A percentile compares a stretch with the other conserved stretches of the same genome.
phyloP scores from a whole-genome alignment of 1,140 invertebrate genomes.

The Cotesia glomerata region DNA sequence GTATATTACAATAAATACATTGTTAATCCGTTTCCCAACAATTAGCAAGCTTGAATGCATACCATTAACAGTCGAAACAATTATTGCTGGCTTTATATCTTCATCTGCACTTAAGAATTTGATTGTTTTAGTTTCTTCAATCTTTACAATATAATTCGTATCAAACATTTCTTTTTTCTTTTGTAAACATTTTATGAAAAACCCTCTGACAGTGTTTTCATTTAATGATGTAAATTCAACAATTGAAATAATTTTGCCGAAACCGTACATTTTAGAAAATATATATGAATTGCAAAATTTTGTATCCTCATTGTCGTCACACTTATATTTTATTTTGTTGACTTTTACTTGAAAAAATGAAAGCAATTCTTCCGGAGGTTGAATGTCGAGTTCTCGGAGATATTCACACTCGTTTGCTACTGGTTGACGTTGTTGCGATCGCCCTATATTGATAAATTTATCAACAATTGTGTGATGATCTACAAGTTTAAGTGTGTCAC shows the following conservation, averaged over 20 bases:
- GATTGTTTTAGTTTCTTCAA: constrained; percentile 8
- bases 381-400: not conserved
- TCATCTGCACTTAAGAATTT: not conserved
- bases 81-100: not conserved
- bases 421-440: not conserved
- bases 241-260: constrained; percentile 4
- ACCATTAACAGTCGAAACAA: not conserved
- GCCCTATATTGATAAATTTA: not conserved
- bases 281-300: not conserved
- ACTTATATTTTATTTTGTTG: not conserved
- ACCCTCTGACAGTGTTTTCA: not conserved
- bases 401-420: not conserved
- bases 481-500: too few relatives aligned
- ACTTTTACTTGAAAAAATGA: not conserved
- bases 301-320: not conserved
- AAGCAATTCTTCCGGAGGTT: not conserved
- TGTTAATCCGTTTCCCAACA: not conserved
- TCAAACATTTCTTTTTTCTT: not conserved
- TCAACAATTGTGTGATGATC: too few relatives aligned
- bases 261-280: not conserved
- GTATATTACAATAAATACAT: too few relatives aligned
- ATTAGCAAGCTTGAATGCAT: not conserved
- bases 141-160: not conserved
- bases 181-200: not conserved
- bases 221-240: not conserved